Percentiles rank a stretch among this genome's conserved stretches.
phyloP scores from a whole-genome alignment of 64 coral and sea anemone species.

The Cladopsammia gracilis region DNA sequence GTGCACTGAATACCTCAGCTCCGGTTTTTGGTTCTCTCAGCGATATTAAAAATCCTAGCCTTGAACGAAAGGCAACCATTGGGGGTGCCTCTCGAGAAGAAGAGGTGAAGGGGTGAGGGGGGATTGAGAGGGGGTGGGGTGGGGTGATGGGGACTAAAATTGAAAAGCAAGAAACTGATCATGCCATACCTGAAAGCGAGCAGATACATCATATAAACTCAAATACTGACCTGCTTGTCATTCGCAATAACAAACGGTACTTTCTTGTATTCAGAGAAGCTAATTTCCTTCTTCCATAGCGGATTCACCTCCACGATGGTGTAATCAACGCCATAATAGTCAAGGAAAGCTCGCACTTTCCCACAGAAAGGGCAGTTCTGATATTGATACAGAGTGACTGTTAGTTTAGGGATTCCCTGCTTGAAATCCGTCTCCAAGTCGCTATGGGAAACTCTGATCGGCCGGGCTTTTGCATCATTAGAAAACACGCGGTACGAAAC shows the following conservation, averaged over 20 bases:
- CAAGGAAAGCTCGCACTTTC: slow-evolving; percentile 86
- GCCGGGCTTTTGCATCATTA: slow-evolving; percentile 13
- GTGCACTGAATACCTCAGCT: too few relatives aligned
- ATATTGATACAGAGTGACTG: slow-evolving; percentile 94
- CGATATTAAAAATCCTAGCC: too few relatives aligned
- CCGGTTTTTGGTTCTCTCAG: too few relatives aligned
- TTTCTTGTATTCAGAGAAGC: slow-evolving; percentile 95
- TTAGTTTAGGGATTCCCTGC: slow-evolving; percentile 23
- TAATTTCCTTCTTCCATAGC: slow-evolving; percentile 85
- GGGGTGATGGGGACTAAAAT: too few relatives aligned
- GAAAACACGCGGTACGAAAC: background rate
- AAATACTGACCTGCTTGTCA: slow-evolving; percentile 72
- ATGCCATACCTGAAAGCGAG: too few relatives aligned
- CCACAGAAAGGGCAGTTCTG: slow-evolving; percentile 97
- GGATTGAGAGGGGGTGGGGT: too few relatives aligned
- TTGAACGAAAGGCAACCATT: too few relatives aligned
- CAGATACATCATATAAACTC: background rate
- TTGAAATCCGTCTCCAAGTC: background rate
- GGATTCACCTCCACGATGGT: slow-evolving; percentile 94
- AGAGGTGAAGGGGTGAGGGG: too few relatives aligned
- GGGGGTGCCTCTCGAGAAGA: too few relatives aligned
- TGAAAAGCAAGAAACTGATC: too few relatives aligned
- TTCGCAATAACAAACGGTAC: slow-evolving; percentile 86
- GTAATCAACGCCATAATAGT: slow-evolving; percentile 94
- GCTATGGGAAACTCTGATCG: background rate